These are phyloP conservation scores for Drosophila parthenogenetica DNA, from an alignment of 2,888 invertebrate genomes.

Conservation along the genomic window DNA sequence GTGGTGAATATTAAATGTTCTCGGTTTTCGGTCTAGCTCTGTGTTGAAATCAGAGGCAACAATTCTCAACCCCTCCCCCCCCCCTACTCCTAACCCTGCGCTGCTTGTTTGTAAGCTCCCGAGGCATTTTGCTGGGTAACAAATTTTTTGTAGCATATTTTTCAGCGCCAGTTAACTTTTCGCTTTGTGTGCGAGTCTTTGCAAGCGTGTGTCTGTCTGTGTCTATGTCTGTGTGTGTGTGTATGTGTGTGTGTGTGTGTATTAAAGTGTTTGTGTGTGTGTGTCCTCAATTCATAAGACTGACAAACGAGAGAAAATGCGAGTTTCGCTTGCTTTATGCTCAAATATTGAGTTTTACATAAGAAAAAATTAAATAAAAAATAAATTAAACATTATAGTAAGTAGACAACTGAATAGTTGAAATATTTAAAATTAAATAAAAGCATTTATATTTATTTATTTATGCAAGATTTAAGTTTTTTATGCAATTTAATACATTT, in stretches of 20 bases:
- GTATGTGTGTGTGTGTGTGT: constrained; percentile 10
- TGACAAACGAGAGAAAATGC: constrained; percentile 44
- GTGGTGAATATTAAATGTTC: constrained; percentile 74
- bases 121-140: constrained; percentile 35
- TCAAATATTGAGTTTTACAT: too few species aligned
- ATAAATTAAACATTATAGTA: too few species aligned
- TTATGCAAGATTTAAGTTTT: too few species aligned
- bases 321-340: not conserved
- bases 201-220: constrained; percentile 4
- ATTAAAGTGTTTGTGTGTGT: constrained; percentile 19
- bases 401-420: too few species aligned
- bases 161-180: constrained; percentile 51
- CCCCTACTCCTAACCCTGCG: not conserved
- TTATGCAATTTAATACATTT: too few species aligned
- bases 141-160: constrained; percentile 69
- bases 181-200: constrained; percentile 15
- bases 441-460: too few species aligned
- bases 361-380: too few species aligned
- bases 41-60: constrained; percentile 58
- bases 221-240: constrained; percentile 15
- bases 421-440: too few species aligned
- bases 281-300: constrained; percentile 44
- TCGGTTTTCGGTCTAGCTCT: constrained; percentile 31
- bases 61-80: not conserved
- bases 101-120: constrained; percentile 47